Conservation (phyloP, 2,797 vertebrate species). For the Betta splendens region DNA sequence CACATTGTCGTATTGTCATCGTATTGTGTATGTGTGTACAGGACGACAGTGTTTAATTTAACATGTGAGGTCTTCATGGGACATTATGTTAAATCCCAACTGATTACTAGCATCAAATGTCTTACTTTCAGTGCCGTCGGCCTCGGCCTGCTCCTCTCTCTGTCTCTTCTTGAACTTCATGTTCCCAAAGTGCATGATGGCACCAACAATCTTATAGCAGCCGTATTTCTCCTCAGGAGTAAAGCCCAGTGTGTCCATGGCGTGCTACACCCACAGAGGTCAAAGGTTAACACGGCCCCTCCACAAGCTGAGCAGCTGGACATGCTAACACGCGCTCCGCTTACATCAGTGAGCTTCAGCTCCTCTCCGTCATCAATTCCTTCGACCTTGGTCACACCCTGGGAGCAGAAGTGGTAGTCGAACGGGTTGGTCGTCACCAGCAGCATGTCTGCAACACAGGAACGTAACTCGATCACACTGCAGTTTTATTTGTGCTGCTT, state of each 20-base stretch:
- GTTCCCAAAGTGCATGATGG: slow-evolving; percentile 98
- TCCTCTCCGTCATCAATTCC: slow-evolving; percentile 89
- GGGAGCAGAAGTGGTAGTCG: slow-evolving; percentile 95
- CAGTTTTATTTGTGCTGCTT: too few species aligned
- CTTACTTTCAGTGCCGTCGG: slow-evolving; percentile 94
- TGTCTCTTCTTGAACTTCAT: slow-evolving; percentile 97
- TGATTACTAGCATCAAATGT: too few species aligned
- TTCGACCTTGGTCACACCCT: slow-evolving; percentile 90
- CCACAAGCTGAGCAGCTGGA: too few species aligned
- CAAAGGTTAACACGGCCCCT: neutral
- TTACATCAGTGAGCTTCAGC: slow-evolving; percentile 89
- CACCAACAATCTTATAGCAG: slow-evolving; percentile 93
- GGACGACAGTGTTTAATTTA: too few species aligned
- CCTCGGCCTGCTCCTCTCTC: slow-evolving; percentile 93
- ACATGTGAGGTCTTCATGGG: too few species aligned
- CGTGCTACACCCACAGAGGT: slow-evolving; percentile 77
- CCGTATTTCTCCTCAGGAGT: slow-evolving; percentile 89
- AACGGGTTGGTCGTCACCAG: slow-evolving; percentile 92
- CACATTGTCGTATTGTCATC: too few species aligned
- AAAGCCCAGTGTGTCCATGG: slow-evolving; percentile 96
- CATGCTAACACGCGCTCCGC: too few species aligned
- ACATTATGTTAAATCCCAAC: too few species aligned
- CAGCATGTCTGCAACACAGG: slow-evolving; percentile 86
- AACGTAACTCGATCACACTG: too few species aligned
- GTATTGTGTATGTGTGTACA: too few species aligned